Conservation (phyloP, 2,888 invertebrate species). For the Sthenelais limicola region DNA sequence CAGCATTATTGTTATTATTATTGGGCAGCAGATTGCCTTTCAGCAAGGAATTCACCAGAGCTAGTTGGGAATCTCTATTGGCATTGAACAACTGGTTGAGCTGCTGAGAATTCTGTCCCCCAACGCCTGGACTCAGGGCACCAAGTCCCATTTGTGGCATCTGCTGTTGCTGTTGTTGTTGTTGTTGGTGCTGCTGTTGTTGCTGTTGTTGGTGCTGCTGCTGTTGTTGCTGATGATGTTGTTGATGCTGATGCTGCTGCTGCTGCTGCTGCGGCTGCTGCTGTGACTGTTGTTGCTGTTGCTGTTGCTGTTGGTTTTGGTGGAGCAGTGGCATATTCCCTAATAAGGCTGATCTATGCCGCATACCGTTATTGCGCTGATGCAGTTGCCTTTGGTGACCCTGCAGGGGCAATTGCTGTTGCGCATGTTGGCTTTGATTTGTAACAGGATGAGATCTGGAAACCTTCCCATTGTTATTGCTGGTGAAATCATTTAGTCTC, state of each 20-base stretch:
- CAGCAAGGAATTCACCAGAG: slow-evolving; percentile 29
- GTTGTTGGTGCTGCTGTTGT: slow-evolving; percentile 18
- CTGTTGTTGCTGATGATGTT: neutral
- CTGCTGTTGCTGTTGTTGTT: slow-evolving; percentile 25
- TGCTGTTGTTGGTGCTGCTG: slow-evolving; percentile 3
- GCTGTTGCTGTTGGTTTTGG: neutral
- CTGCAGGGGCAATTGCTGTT: neutral
- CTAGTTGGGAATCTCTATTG: slow-evolving; percentile 30
- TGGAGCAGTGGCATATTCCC: too few relatives aligned
- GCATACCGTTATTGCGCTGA: neutral
- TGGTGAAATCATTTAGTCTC: too few relatives aligned
- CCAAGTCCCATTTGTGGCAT: neutral
- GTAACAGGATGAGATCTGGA: too few relatives aligned
- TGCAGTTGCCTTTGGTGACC: neutral
- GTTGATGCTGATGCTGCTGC: neutral
- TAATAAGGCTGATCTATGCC: neutral
- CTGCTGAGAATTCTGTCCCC: neutral
- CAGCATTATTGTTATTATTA: neutral
- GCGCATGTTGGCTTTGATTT: neutral
- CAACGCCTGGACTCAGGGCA: neutral
- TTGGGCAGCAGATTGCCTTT: slow-evolving; percentile 32
- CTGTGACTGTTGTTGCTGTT: neutral
- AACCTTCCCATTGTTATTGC: too few relatives aligned
- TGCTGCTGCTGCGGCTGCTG: neutral
- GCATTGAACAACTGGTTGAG: slow-evolving; percentile 30